phyloP scores from a whole-genome alignment of 2,797 vertebrate species.

The Chloroceryle amazona region DNA sequence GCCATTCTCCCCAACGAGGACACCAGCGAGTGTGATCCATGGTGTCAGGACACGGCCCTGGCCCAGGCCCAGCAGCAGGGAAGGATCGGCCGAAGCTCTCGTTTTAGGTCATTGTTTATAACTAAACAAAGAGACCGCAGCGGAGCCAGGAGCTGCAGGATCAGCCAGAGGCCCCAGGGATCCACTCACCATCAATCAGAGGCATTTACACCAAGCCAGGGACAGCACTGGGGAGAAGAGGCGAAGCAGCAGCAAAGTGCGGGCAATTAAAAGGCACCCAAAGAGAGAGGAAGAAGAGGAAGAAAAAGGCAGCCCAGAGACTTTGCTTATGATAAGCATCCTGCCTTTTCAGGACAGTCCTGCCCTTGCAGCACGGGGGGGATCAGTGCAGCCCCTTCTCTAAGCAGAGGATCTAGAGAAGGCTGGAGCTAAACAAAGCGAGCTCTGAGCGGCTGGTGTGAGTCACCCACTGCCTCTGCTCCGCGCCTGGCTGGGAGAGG shows the following conservation, averaged over 20 bases:
- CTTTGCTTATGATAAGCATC: background rate
- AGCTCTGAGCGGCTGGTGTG: conserved; percentile 38
- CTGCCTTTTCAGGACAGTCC: background rate
- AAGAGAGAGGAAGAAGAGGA: background rate
- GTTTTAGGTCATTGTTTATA: conserved; percentile 64
- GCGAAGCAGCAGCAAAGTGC: background rate
- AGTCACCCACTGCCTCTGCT: conserved; percentile 48
- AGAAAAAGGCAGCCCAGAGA: background rate
- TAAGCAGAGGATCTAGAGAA: background rate
- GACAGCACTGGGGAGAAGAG: background rate
- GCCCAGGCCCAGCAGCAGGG: background rate
- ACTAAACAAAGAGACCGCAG: conserved; percentile 24
- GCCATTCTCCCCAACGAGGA: background rate
- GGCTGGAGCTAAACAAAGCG: conserved; percentile 29
- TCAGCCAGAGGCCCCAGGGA: background rate
- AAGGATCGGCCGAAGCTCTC: conserved; percentile 8
- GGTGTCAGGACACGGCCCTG: conserved; percentile 24
- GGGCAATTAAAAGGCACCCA: background rate
- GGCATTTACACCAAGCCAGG: background rate
- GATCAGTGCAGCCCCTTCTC: background rate
- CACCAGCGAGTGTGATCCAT: background rate
- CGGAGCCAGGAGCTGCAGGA: background rate
- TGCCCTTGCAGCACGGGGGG: background rate
- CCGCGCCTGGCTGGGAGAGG: background rate
- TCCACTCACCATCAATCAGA: background rate